phyloP scores from a whole-genome alignment of 2,888 invertebrate species.

The Tholera decimalis region DNA sequence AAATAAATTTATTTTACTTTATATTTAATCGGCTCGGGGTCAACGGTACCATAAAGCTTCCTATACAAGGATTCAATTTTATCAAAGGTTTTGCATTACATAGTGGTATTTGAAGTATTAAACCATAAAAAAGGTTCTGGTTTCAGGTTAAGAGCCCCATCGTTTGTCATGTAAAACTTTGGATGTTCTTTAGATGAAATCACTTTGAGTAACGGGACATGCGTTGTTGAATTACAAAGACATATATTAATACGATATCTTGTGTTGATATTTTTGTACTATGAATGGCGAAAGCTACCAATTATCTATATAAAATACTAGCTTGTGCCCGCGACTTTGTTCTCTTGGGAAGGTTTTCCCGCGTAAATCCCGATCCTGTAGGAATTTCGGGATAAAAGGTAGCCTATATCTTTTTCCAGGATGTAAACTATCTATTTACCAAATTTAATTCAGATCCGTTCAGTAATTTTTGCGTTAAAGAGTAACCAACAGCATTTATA shows the following conservation, averaged over 20 bases:
- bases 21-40: neutral
- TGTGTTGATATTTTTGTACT: constrained; percentile 12
- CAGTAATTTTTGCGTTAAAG: too few species aligned
- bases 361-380: too few species aligned
- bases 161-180: constrained; percentile 43
- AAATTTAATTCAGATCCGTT: too few species aligned
- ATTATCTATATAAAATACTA: too few species aligned
- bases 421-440: too few species aligned
- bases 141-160: constrained; percentile 41
- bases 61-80: neutral
- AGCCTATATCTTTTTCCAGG: too few species aligned
- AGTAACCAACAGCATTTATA: too few species aligned
- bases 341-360: too few species aligned
- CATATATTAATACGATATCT: neutral
- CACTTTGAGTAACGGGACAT: constrained; percentile 43
- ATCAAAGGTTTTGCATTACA: constrained; percentile 7
- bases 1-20: too few species aligned
- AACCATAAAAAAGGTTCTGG: constrained; percentile 19
- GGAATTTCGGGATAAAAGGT: too few species aligned
- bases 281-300: too few species aligned
- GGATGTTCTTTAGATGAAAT: constrained; percentile 9
- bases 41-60: neutral
- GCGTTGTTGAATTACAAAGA: constrained; percentile 19
- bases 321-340: too few species aligned
- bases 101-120: constrained; percentile 8